phyloP scores from a whole-genome alignment of 2,888 invertebrate species.

The Coecobrya sp. region DNA sequence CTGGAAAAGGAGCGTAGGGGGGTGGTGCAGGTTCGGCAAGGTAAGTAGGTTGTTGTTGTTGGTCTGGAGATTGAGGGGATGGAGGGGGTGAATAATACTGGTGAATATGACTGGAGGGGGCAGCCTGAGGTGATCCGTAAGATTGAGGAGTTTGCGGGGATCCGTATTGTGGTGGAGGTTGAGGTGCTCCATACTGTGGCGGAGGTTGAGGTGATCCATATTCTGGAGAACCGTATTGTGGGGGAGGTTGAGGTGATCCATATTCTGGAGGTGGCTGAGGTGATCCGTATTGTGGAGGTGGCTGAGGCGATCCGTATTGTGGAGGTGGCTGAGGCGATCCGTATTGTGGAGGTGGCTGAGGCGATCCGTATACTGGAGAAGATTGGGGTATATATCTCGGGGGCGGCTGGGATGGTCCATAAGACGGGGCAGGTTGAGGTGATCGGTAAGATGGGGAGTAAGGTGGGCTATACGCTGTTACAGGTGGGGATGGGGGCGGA shows the following conservation, averaged over 20 bases:
- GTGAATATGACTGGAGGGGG: background rate
- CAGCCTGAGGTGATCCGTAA: constrained; percentile 7
- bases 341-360: background rate
- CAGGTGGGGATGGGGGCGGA: background rate
- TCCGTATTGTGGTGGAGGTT: too few relatives aligned
- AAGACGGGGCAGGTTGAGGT: too few relatives aligned
- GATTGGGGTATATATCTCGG: too few relatives aligned
- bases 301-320: too few relatives aligned
- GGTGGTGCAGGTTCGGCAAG: background rate
- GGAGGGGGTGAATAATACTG: background rate
- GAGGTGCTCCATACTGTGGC: background rate
- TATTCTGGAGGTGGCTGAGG: too few relatives aligned
- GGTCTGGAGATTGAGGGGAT: background rate
- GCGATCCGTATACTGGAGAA: background rate
- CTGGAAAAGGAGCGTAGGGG: constrained; percentile 4
- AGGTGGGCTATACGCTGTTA: background rate
- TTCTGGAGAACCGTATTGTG: too few relatives aligned
- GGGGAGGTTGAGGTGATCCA: too few relatives aligned
- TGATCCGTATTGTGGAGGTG: too few relatives aligned
- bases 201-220: background rate
- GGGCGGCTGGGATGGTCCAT: too few relatives aligned
- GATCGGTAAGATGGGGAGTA: constrained; percentile 20
- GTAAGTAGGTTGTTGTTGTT: background rate
- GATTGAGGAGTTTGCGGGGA: background rate
- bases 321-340: too few relatives aligned